phyloP scores from a whole-genome alignment of 2,797 vertebrate species.

The Pogonophryne albipinna region DNA sequence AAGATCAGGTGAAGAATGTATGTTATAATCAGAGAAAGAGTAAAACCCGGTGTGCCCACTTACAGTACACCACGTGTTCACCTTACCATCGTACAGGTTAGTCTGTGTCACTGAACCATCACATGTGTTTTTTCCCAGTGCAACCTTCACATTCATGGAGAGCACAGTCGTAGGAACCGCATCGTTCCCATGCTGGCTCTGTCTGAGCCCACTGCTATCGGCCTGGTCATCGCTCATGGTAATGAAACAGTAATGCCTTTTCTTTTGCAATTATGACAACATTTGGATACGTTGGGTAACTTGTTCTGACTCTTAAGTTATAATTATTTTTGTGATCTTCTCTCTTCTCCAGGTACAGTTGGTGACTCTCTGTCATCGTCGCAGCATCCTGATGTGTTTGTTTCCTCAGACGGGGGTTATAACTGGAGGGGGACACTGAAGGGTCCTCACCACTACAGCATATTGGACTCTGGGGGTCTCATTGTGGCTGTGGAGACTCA shows the following conservation, averaged over 20 bases:
- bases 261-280: not conserved
- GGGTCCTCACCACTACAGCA: constrained; percentile 87
- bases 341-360: constrained; percentile 79
- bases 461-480: constrained; percentile 87
- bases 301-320: not conserved
- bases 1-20: constrained; percentile 68
- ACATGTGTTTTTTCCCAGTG: constrained; percentile 77
- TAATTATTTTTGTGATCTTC: not conserved
- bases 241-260: not conserved
- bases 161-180: constrained; percentile 83
- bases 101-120: not conserved
- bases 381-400: constrained; percentile 83
- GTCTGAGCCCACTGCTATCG: constrained; percentile 81
- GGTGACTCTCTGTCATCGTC: constrained; percentile 86
- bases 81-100: not conserved
- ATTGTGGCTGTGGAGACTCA: constrained; percentile 86
- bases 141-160: constrained; percentile 87
- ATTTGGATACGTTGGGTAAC: too few relatives aligned
- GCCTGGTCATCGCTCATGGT: constrained; percentile 88
- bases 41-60: not conserved
- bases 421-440: constrained; percentile 83
- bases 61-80: too few relatives aligned
- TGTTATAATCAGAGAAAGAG: not conserved
- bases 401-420: constrained; percentile 87
- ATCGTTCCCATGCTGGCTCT: constrained; percentile 84